phyloP scores from a whole-genome alignment of 2,888 invertebrate species.

The Sympetrum striolatum region DNA sequence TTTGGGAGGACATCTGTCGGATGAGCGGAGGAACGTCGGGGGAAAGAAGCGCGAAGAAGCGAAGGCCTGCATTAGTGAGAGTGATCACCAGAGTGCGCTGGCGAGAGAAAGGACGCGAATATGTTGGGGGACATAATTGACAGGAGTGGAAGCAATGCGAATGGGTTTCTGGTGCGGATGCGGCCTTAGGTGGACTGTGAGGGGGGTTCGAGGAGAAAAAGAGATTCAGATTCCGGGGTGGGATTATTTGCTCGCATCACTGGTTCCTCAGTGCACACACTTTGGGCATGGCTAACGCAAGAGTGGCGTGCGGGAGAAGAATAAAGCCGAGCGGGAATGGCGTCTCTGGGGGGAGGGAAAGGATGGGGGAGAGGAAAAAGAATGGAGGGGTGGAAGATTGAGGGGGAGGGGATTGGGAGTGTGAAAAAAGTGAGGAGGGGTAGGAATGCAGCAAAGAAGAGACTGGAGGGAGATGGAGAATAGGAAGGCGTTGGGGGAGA shows the following conservation, averaged over 20 bases:
- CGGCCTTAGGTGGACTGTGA: neutral
- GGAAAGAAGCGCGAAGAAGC: neutral
- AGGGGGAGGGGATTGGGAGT: no score
- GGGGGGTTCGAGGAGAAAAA: neutral
- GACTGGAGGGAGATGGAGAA: neutral
- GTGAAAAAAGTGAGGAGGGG: neutral
- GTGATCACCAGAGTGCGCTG: conserved; percentile 4
- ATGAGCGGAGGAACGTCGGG: neutral
- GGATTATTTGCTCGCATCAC: conserved; percentile 19
- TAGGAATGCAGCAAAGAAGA: neutral
- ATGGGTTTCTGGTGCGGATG: neutral
- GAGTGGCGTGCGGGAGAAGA: neutral
- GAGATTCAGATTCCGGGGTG: conserved; percentile 6
- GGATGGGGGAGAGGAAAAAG: neutral
- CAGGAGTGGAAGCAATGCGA: neutral
- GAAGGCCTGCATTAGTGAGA: conserved; percentile 5
- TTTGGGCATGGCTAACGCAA: conserved; percentile 2
- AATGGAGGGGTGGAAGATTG: neutral
- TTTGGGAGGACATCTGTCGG: neutral
- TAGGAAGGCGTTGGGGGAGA: neutral
- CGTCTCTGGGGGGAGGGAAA: neutral
- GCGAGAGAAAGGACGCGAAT: neutral
- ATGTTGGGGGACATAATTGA: neutral
- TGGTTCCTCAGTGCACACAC: conserved; percentile 2
- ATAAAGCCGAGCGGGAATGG: neutral